phyloP scores from a whole-genome alignment of 2,888 invertebrate species.

The Caenorhabditis sp. region DNA sequence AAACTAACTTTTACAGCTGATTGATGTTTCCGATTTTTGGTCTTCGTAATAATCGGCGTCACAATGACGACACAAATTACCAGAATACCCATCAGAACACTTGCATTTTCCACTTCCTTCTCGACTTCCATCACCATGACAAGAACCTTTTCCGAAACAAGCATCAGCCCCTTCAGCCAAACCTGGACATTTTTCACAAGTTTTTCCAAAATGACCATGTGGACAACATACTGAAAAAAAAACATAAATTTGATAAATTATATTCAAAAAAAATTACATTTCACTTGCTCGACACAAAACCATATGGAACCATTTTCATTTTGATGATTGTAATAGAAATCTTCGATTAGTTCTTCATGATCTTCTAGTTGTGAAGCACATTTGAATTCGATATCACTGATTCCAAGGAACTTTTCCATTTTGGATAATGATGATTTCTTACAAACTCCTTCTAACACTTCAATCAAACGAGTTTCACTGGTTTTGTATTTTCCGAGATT shows the following conservation, averaged over 20 bases:
- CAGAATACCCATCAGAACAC: slow-evolving; percentile 84
- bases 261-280: slow-evolving; percentile 27
- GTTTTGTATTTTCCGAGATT: slow-evolving; percentile 82
- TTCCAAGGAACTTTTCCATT: slow-evolving; percentile 70
- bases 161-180: slow-evolving; percentile 77
- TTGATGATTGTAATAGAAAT: slow-evolving; percentile 84
- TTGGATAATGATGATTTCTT: slow-evolving; percentile 74
- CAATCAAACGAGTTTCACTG: slow-evolving; percentile 86
- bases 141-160: slow-evolving; percentile 85
- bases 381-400: slow-evolving; percentile 64
- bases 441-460: slow-evolving; percentile 88
- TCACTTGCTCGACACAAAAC: slow-evolving; percentile 46
- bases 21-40: slow-evolving; percentile 22
- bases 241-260: not conserved
- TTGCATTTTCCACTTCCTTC: slow-evolving; percentile 90
- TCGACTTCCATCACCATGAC: slow-evolving; percentile 87
- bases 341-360: slow-evolving; percentile 82
- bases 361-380: slow-evolving; percentile 86
- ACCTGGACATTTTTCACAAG: slow-evolving; percentile 83
- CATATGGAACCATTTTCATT: slow-evolving; percentile 42
- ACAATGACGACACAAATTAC: slow-evolving; percentile 83
- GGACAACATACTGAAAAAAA: slow-evolving; percentile 81
- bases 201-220: slow-evolving; percentile 82
- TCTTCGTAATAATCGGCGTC: slow-evolving; percentile 71
- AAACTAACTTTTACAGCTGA: slow-evolving; percentile 58